These are phyloP conservation scores for Leucoraja ocellata DNA, from an alignment of 2,797 vertebrate genomes.

Conservation along the genomic window DNA sequence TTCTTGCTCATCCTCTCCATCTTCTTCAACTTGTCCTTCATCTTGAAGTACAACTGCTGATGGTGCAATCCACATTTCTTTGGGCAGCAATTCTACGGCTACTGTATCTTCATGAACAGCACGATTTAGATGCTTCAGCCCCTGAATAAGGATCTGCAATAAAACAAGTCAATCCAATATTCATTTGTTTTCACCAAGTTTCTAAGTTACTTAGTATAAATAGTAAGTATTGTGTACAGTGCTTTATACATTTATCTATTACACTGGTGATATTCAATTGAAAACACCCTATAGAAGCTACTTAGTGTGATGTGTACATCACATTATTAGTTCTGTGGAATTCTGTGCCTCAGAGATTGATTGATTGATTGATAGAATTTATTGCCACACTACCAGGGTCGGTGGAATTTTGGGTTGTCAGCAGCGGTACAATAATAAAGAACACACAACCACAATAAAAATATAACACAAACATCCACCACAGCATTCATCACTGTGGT, in stretches of 20 bases:
- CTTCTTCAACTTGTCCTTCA: constrained; percentile 74
- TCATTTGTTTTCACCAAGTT: background rate
- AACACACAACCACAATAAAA: too few species aligned
- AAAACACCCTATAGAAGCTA: too few species aligned
- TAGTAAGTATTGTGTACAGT: background rate
- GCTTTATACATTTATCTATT: background rate
- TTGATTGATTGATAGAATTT: too few species aligned
- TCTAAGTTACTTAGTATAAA: constrained; percentile 4
- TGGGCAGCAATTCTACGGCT: constrained; percentile 76
- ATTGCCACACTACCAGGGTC: too few species aligned
- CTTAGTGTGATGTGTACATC: too few species aligned
- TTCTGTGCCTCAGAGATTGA: too few species aligned
- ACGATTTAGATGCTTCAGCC: constrained; percentile 84
- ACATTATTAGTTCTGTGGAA: too few species aligned
- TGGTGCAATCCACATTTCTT: constrained; percentile 73
- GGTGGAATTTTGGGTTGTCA: too few species aligned
- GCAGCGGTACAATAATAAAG: too few species aligned
- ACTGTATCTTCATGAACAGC: constrained; percentile 89
- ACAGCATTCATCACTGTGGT: too few species aligned
- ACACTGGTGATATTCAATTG: background rate
- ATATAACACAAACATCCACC: too few species aligned
- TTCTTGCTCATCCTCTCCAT: constrained; percentile 69
- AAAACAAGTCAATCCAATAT: constrained; percentile 36
- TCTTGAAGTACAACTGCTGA: constrained; percentile 88
- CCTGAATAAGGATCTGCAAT: constrained; percentile 81